These are phyloP conservation scores for Lamellibrachia luymesi DNA, from an alignment of 1,140 invertebrate species.

Conservation along the genomic window DNA sequence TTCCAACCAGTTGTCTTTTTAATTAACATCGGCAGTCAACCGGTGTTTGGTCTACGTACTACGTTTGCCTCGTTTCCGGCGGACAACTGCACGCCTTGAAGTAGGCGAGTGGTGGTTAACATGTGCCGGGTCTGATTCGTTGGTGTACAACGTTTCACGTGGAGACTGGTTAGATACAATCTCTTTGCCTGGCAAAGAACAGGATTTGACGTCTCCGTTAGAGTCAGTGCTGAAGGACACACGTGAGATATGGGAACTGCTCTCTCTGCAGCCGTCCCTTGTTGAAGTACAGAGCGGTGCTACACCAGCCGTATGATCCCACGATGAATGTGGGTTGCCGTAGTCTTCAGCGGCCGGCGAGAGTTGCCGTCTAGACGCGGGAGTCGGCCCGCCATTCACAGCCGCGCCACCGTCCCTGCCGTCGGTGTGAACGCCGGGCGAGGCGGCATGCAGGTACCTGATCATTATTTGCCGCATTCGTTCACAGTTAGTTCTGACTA, in stretches of 20 bases:
- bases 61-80: background rate
- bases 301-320: background rate
- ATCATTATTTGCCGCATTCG: conserved; percentile 23
- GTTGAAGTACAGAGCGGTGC: background rate
- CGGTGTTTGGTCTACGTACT: background rate
- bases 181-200: background rate
- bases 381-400: background rate
- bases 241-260: background rate
- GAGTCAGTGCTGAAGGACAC: background rate
- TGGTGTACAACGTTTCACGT: background rate
- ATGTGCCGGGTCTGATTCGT: background rate
- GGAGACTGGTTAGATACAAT: background rate
- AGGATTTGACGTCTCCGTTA: background rate
- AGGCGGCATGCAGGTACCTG: background rate
- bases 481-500: conserved; percentile 25
- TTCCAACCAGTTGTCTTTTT: background rate
- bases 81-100: background rate
- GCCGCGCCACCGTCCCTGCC: background rate
- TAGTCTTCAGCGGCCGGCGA: background rate
- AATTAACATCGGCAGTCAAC: background rate
- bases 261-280: background rate
- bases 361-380: background rate
- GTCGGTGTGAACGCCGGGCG: background rate
- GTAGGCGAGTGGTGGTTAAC: background rate
- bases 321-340: background rate